These are phyloP conservation scores for Syngnathus typhle DNA, from an alignment of 2,113 vertebrate species.

Conservation along the genomic window DNA sequence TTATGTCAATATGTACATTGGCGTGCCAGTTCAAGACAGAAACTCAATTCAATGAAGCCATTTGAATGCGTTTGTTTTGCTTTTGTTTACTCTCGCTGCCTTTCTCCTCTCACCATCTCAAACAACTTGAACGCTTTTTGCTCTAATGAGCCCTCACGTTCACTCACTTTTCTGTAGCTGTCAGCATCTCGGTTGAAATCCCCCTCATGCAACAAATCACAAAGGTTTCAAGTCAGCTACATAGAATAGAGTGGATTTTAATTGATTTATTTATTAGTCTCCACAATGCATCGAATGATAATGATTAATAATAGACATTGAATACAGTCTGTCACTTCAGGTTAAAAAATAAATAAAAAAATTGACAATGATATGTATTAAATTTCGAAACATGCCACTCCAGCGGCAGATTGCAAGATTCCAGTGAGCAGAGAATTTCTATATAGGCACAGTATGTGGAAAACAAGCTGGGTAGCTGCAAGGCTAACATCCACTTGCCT, in stretches of 20 bases:
- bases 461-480: slow-evolving; percentile 25
- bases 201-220: background rate
- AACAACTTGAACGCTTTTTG: slow-evolving; percentile 8
- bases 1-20: slow-evolving; percentile 9
- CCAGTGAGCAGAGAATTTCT: slow-evolving; percentile 16
- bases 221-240: too few species aligned
- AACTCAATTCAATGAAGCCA: slow-evolving; percentile 37
- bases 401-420: slow-evolving; percentile 10
- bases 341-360: background rate
- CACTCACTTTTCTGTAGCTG: slow-evolving; percentile 17
- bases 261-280: background rate
- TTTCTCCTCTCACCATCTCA: slow-evolving; percentile 21
- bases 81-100: background rate
- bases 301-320: background rate
- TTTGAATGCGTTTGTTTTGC: slow-evolving; percentile 28
- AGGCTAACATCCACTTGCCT: slow-evolving; percentile 33
- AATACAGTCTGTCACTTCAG: background rate
- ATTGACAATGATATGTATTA: slow-evolving; percentile 8
- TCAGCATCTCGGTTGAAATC: slow-evolving; percentile 22
- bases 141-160: slow-evolving; percentile 14
- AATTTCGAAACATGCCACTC: background rate
- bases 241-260: background rate
- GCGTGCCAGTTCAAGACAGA: slow-evolving; percentile 27
- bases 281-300: background rate
- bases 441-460: slow-evolving; percentile 2